A percentile compares a stretch with the other conserved stretches of the same genome.
Conservation (phyloP, 2,888 invertebrate species). For the Microdon myrmicae region DNA sequence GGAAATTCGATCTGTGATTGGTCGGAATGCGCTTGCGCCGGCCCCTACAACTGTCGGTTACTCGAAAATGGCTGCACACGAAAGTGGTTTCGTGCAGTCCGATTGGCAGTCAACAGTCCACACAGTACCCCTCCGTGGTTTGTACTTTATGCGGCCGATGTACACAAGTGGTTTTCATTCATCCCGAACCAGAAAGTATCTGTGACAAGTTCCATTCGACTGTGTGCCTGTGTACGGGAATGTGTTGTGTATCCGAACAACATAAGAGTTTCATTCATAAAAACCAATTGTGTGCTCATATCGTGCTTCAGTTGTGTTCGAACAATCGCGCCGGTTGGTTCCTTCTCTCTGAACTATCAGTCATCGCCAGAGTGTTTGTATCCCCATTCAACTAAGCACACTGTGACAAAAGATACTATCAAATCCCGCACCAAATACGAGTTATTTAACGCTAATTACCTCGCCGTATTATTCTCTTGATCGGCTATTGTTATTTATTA, state of each 20-base stretch:
- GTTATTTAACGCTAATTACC: no score
- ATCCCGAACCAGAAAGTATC: conserved; percentile 2
- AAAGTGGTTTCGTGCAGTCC: conserved; percentile 62
- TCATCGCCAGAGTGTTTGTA: no score
- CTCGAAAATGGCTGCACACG: conserved; percentile 65
- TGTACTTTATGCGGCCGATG: not conserved
- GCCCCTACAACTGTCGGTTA: conserved; percentile 55
- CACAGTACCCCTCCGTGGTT: conserved; percentile 24
- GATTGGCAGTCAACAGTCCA: conserved; percentile 31
- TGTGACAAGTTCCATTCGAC: conserved; percentile 20
- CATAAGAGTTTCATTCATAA: conserved; percentile 67
- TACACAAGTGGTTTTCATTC: conserved; percentile 45
- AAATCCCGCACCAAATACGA: no score
- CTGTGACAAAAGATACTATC: no score
- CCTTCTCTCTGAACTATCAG: no score
- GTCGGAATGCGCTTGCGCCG: conserved; percentile 66
- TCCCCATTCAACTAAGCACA: no score
- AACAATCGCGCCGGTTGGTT: conserved; percentile 67
- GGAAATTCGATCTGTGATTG: conserved; percentile 65
- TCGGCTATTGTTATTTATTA: no score
- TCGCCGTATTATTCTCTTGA: no score
- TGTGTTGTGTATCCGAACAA: conserved; percentile 39
- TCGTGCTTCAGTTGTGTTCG: conserved; percentile 68
- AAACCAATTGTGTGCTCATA: conserved; percentile 67
- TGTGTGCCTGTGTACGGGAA: conserved; percentile 26